phyloP scores from a whole-genome alignment of 2,888 invertebrate species.

The Metopia argyrocephala region DNA sequence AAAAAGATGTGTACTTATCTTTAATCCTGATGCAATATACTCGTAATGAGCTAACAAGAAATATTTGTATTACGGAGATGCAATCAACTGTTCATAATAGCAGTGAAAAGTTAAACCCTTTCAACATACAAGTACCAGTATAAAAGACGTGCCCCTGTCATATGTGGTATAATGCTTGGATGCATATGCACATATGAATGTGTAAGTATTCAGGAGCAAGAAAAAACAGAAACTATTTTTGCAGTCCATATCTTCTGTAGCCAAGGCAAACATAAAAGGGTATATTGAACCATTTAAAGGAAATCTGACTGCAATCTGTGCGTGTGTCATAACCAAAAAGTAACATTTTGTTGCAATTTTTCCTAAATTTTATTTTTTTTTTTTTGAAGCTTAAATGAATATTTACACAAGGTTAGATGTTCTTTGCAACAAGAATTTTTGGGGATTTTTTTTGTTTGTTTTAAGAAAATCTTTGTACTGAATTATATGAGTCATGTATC shows the following conservation, averaged over 20 bases:
- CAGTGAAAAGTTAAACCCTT: conserved; percentile 39
- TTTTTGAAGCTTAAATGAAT: too few relatives aligned
- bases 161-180: conserved; percentile 1
- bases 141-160: background rate
- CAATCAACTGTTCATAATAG: conserved; percentile 55
- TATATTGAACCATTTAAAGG: conserved; percentile 29
- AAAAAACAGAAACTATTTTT: too few relatives aligned
- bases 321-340: conserved; percentile 2
- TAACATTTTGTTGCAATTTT: conserved; percentile 20
- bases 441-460: too few relatives aligned
- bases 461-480: too few relatives aligned
- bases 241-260: conserved; percentile 11
- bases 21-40: conserved; percentile 35
- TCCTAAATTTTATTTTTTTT: too few relatives aligned
- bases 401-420: too few relatives aligned
- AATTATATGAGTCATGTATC: too few relatives aligned
- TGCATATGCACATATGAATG: background rate
- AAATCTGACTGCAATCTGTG: background rate
- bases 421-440: too few relatives aligned
- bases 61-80: conserved; percentile 46
- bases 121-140: background rate
- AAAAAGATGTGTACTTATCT: background rate
- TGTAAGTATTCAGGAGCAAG: too few relatives aligned
- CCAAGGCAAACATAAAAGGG: conserved; percentile 41
- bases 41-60: conserved; percentile 48